Evolutionary conservation across 2,113 vertebrate genomes (phyloP).

Genomic region (Nanorana parkeri): DNA sequence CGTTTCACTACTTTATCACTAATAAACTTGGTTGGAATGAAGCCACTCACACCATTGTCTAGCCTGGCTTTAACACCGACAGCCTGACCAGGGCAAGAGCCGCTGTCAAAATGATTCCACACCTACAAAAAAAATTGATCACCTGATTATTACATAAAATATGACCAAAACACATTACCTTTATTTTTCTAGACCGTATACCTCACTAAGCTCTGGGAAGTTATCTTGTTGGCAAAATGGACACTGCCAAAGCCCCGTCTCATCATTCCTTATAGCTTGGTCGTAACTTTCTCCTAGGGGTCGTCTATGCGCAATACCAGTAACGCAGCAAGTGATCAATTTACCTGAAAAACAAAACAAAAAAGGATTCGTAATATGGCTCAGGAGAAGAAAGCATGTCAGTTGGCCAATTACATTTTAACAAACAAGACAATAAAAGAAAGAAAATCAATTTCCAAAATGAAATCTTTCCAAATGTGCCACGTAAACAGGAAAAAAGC

Average conservation of each 20-base stretch:
- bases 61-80: slow-evolving; percentile 93
- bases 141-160: background rate
- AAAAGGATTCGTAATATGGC: background rate
- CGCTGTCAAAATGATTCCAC: slow-evolving; percentile 99
- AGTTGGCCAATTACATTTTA: background rate
- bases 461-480: background rate
- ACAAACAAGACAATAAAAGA: too few relatives aligned
- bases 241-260: slow-evolving; percentile 96
- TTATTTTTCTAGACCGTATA: slow-evolving; percentile 54
- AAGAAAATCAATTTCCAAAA: too few relatives aligned
- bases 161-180: too few relatives aligned
- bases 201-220: slow-evolving; percentile 98
- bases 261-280: slow-evolving; percentile 94
- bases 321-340: slow-evolving; percentile 93
- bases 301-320: slow-evolving; percentile 93
- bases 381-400: background rate
- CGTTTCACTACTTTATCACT: slow-evolving; percentile 98
- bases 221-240: slow-evolving; percentile 99
- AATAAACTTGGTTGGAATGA: slow-evolving; percentile 97
- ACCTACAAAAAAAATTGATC: slow-evolving; percentile 74
- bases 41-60: slow-evolving; percentile 95
- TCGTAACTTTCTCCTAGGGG: slow-evolving; percentile 98
- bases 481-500: background rate
- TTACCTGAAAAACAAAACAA: slow-evolving; percentile 79
- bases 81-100: slow-evolving; percentile 96